Evolutionary conservation across 2,113 vertebrate genomes (phyloP).

Genomic region (Charina bottae): DNA sequence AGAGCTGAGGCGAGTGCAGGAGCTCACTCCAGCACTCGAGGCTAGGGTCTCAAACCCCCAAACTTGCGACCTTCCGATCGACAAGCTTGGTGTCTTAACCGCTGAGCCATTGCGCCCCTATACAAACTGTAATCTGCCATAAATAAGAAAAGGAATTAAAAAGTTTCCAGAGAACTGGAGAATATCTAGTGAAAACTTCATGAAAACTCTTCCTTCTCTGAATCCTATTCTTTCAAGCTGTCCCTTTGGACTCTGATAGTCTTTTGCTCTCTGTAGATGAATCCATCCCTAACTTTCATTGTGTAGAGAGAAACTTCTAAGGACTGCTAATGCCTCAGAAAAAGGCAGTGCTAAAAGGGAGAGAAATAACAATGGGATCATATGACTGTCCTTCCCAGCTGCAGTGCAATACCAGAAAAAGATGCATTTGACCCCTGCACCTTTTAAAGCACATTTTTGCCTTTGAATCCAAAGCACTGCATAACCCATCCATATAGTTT

Average conservation of each 20-base stretch:
- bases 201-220: background rate
- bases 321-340: background rate
- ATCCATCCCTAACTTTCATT: background rate
- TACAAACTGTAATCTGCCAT: background rate
- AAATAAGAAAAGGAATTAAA: background rate
- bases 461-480: no score
- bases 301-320: background rate
- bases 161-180: background rate
- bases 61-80: no score
- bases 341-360: background rate
- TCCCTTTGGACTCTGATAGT: background rate
- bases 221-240: background rate
- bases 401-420: no score
- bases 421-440: no score
- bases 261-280: background rate
- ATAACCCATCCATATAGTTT: no score
- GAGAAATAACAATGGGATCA: background rate
- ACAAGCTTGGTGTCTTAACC: no score
- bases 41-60: no score
- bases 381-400: no score
- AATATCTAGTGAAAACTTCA: background rate
- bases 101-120: no score
- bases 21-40: no score
- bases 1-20: no score
- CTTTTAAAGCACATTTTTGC: no score